phyloP scores from a whole-genome alignment of 2,113 vertebrate species.

The Pteronura brasiliensis region DNA sequence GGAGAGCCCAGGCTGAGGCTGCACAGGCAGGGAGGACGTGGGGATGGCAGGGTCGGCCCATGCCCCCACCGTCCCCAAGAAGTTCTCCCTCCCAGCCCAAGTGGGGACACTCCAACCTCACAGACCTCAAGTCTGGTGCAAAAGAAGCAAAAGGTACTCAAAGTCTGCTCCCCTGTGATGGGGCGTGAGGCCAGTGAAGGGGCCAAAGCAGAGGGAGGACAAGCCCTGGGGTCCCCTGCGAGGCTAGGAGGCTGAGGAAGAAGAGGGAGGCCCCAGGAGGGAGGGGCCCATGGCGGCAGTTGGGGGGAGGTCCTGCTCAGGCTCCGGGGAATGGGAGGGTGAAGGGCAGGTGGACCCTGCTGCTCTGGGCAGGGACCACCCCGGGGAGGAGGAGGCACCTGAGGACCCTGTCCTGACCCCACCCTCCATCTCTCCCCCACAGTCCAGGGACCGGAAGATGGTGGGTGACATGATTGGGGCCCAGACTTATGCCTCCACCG shows the following conservation, averaged over 20 bases:
- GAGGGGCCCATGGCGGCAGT: background rate
- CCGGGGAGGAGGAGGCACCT: background rate
- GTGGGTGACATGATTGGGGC: too few relatives aligned
- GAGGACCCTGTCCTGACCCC: background rate
- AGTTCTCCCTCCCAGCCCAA: background rate
- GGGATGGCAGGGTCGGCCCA: background rate
- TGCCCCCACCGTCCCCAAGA: background rate
- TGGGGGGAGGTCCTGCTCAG: background rate
- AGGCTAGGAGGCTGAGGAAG: background rate
- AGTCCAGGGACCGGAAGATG: too few relatives aligned
- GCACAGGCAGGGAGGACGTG: background rate
- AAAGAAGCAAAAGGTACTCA: background rate
- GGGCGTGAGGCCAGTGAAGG: background rate
- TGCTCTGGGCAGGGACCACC: background rate
- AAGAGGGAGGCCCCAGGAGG: background rate
- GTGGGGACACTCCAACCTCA: background rate
- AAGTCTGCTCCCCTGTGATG: background rate
- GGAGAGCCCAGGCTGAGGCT: background rate
- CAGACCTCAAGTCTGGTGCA: background rate
- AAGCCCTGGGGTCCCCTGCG: background rate
- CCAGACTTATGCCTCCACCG: too few relatives aligned
- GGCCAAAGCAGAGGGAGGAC: background rate
- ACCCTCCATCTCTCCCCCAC: background rate
- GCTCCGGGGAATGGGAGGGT: background rate
- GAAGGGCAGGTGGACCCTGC: background rate